Evolutionary conservation across 2,888 invertebrate species (phyloP).

Genomic region (Parnassius smintheus): DNA sequence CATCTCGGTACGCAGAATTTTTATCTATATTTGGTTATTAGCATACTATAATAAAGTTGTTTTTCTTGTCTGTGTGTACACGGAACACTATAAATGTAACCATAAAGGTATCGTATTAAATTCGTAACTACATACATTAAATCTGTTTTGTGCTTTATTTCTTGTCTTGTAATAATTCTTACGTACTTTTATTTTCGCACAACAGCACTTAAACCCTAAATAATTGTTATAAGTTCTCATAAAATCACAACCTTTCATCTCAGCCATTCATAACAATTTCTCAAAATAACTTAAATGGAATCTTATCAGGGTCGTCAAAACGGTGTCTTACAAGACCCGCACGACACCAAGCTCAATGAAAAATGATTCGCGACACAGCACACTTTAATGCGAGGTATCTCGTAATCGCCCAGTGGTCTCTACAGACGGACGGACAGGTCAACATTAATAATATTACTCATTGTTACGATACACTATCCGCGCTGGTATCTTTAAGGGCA

Average conservation of each 20-base stretch:
- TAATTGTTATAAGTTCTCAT: conserved; percentile 17
- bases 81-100: too few species aligned
- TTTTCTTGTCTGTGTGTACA: too few species aligned
- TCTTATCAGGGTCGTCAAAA: conserved; percentile 68
- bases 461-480: conserved; percentile 54
- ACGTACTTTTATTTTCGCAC: background rate
- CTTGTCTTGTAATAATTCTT: too few species aligned
- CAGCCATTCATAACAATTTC: conserved; percentile 26
- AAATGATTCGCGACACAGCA: conserved; percentile 49
- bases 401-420: conserved; percentile 45
- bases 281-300: conserved; percentile 51
- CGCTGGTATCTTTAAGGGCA: conserved; percentile 48
- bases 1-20: too few species aligned
- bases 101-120: too few species aligned
- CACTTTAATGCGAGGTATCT: conserved; percentile 73
- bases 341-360: conserved; percentile 36
- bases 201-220: background rate
- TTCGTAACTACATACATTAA: too few species aligned
- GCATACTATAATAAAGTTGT: too few species aligned
- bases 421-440: conserved; percentile 61
- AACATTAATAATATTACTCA: conserved; percentile 77
- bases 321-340: conserved; percentile 50
- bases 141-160: too few species aligned
- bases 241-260: conserved; percentile 36
- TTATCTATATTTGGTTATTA: too few species aligned